Evolutionary conservation across 2,888 invertebrate species (phyloP).

Genomic region (Apamea sordens): DNA sequence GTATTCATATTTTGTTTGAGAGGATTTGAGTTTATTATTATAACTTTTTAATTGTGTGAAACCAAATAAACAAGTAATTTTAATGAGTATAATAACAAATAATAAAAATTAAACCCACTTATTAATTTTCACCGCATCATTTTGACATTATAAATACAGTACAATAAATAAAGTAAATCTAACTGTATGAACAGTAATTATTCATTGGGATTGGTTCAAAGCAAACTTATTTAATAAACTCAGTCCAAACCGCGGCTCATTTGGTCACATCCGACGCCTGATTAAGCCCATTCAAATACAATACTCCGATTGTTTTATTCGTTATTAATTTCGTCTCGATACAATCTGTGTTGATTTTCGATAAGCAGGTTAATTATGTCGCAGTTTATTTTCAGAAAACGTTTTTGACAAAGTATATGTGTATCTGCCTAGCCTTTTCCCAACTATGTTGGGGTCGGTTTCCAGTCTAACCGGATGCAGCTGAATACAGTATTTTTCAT

Average conservation of each 20-base stretch:
- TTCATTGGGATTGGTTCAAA: constrained; percentile 70
- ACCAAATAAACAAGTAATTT: constrained; percentile 28
- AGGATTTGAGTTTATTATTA: not conserved
- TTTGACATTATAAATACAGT: constrained; percentile 41
- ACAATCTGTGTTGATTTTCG: constrained; percentile 54
- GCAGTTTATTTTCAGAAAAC: not conserved
- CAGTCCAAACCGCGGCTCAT: constrained; percentile 69
- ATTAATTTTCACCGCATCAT: constrained; percentile 40
- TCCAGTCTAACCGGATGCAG: too few species aligned
- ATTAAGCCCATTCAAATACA: constrained; percentile 70
- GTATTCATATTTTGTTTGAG: not conserved
- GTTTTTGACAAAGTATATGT: not conserved
- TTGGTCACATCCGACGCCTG: constrained; percentile 70
- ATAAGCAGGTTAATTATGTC: not conserved
- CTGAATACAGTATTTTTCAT: too few species aligned
- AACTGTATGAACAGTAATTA: constrained; percentile 64
- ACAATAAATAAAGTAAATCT: constrained; percentile 44
- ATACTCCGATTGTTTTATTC: constrained; percentile 63
- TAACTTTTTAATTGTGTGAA: not conserved
- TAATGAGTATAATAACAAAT: too few species aligned
- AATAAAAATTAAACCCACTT: constrained; percentile 21
- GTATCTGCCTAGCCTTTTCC: too few species aligned
- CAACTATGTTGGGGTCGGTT: too few species aligned
- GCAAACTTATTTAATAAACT: constrained; percentile 71
- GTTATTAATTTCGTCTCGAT: constrained; percentile 63